Evolutionary conservation across 1,140 invertebrate genomes (phyloP).

Genomic region (Liolophura sinensis): DNA sequence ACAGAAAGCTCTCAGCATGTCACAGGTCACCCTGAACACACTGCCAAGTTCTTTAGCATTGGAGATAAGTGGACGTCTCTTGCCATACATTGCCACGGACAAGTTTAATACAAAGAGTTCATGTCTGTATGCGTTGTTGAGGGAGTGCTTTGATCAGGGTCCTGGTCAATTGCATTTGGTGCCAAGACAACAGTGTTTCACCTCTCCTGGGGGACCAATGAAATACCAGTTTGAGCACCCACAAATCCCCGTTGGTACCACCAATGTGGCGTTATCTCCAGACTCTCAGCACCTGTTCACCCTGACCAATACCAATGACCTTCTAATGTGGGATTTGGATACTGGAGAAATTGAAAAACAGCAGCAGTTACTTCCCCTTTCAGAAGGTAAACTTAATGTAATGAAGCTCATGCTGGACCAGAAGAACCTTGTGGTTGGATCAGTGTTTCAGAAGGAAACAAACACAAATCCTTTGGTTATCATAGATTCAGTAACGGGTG

Average conservation of each 20-base stretch:
- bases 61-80: constrained; percentile 45
- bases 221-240: constrained; percentile 27
- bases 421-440: constrained; percentile 22
- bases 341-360: constrained; percentile 28
- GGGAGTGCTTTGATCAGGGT: constrained; percentile 19
- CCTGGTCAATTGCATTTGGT: constrained; percentile 10
- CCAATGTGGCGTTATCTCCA: constrained; percentile 16
- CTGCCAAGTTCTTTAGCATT: constrained; percentile 37
- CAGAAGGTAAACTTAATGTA: constrained; percentile 25
- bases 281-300: constrained; percentile 25
- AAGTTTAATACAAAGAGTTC: no score
- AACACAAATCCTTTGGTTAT: constrained; percentile 19
- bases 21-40: constrained; percentile 33
- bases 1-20: constrained; percentile 44
- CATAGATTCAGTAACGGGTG: constrained; percentile 19
- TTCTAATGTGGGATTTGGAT: constrained; percentile 26
- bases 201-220: constrained; percentile 23
- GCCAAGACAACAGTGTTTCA: constrained; percentile 25
- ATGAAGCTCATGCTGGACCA: constrained; percentile 15
- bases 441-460: constrained; percentile 23
- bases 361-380: constrained; percentile 7
- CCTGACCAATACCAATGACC: constrained; percentile 19
- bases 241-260: constrained; percentile 19
- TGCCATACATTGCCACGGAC: constrained; percentile 34
- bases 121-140: constrained; percentile 8